Base-by-base conservation (phyloP, 2,113 vertebrate genomes). In the Neopipo cinnamomea region DNA sequence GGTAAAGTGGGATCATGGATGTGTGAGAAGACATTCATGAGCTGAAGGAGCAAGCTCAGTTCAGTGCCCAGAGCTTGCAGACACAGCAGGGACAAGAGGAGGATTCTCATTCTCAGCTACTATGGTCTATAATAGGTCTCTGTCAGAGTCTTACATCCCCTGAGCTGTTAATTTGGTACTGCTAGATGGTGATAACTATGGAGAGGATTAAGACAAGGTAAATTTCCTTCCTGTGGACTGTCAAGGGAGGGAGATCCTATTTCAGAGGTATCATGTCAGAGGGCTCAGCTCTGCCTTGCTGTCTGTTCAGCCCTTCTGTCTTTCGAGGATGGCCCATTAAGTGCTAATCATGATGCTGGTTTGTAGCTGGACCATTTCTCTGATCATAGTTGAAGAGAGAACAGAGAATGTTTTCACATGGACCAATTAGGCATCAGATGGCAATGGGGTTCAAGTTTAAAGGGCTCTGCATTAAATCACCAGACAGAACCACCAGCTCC, bases 101-200 rank as follows among this genome's bases (percentile, higher is more conserved):
- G 5, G 12, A 44, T 47, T 37, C 31, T 19, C 12, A 5, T 41
- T 91, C 46, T 72, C 58, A 47, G 35, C 37, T 47, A 0, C 47
- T 71, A 21, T 39, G 35, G 24, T 20, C 21, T 78, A 27, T 20
- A 55, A 8, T 12, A 28, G 7, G 24, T 62, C 5, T 79, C 39
- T 79, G 63, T 41, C 52, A 20, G 30, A 59, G 4, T 35, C 41
- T 68, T 8, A 11, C 2, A 8, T 16, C 20, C 49, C 3, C 0
- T n/a, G 55, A 62, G 12, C 50, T 50, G 20, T 10, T 80, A 55
- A 25, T 49, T 62, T 85, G 68, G 25, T 23, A 8, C 27, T 81
- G 47, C 14, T 25, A 9, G 19, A 28, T 4, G 1, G 24, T 30
- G 27, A 37, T 42, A 35, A 12, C 68, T 55, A 20, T 0, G 0